phyloP scores from a whole-genome alignment of 2,888 invertebrate genomes.

The Latheticus oryzae region DNA sequence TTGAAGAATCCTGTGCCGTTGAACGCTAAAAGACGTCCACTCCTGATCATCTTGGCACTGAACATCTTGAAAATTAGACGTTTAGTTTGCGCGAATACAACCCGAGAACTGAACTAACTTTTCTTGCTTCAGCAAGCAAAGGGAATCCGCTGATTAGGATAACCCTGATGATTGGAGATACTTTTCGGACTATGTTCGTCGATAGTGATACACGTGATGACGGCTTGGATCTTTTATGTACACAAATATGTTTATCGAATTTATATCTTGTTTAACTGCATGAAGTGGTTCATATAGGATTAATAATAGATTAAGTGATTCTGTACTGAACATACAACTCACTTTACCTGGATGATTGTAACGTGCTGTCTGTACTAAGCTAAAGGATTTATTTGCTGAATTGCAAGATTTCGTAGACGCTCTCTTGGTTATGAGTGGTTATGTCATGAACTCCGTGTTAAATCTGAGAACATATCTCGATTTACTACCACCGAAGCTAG shows the following conservation, averaged over 20 bases:
- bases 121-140: conserved; percentile 26
- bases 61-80: conserved; percentile 40
- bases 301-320: conserved; percentile 36
- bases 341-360: conserved; percentile 24
- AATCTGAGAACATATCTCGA: no score
- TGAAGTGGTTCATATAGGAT: conserved; percentile 32
- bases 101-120: conserved; percentile 29
- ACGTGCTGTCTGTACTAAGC: conserved; percentile 7
- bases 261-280: conserved; percentile 32
- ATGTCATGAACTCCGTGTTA: no score
- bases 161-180: conserved; percentile 50
- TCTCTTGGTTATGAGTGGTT: no score
- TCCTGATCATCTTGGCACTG: conserved; percentile 44
- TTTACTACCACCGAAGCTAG: no score
- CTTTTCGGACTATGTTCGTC: conserved; percentile 54
- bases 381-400: conserved; percentile 19
- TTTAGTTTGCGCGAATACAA: conserved; percentile 20
- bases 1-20: conserved; percentile 57
- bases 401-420: no score
- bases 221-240: conserved; percentile 33
- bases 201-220: conserved; percentile 43
- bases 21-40: conserved; percentile 51
- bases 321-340: conserved; percentile 13
- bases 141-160: conserved; percentile 53
- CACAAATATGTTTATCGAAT: conserved; percentile 38